Base-by-base conservation (phyloP, 1,140 invertebrate species). In the Aricia agestis region DNA sequence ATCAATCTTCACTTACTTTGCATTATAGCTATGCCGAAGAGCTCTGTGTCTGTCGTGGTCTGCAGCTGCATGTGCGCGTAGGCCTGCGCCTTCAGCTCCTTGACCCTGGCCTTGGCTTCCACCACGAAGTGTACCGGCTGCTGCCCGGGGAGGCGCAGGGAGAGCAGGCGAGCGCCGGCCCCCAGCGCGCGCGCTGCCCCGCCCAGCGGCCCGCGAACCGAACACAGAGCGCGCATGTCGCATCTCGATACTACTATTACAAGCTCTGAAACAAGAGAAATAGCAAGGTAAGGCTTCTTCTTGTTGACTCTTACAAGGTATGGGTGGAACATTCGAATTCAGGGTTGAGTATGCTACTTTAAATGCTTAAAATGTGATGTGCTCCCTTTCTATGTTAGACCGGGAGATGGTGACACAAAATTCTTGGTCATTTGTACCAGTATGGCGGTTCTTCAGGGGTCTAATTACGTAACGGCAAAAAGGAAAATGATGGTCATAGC, bases 21-120 rank as follows among this genome's bases (percentile, higher is more conserved):
- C 79, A 93, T 86, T 72, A 94, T 86, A 73, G 95, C 94, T 76
- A 96, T 89, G 76, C 95, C 95, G 91, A 96, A 96, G 70, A 95
- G 92, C 74, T 95, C 93, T 32, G 92, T 92, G 83, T 95, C 94
- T 78, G 92, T 91, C 87, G 95, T 93, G 84, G 93, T 94, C 85
- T 91, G 89, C 72, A 92, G 84, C 67, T 90, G 88, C 59, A 95
- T 90, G 80, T 95, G 93, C 31, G 92, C 86, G 73, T 92, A 93
- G 75, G 94, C 93, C 80, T 95, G 92, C 66, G 92, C 87, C 78
- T 94, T 94, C 15, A 96, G 90, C 80, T 96, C 94, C 74, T 93
- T 93, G 70, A 95, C 94, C 85, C 93, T 93, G 36, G 94, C 92
- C 91, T 95, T 95, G 76, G 94, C 93, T 94, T 95, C 92, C 69